Conservation (phyloP, 1,140 invertebrate species). For the Euura saliciscinereae region DNA sequence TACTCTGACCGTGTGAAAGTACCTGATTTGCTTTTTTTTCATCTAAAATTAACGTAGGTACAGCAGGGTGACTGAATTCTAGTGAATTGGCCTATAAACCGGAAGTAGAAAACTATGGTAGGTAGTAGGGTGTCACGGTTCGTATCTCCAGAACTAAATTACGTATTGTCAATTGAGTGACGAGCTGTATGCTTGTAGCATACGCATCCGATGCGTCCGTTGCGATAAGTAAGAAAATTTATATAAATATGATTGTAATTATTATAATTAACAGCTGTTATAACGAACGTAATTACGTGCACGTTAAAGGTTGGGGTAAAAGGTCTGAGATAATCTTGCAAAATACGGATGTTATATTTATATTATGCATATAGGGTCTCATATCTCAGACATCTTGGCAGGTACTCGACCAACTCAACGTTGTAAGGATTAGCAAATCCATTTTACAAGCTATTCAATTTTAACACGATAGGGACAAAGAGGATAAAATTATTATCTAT, state of each 20-base stretch:
- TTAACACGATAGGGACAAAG: background rate
- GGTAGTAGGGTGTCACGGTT: constrained; percentile 41
- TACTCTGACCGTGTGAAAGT: background rate
- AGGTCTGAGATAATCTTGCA: too few species aligned
- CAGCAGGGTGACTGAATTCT: background rate
- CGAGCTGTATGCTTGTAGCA: background rate
- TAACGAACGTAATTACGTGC: too few species aligned
- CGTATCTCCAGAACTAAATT: constrained; percentile 33
- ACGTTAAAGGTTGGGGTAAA: too few species aligned
- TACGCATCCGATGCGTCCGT: background rate
- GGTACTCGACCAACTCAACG: too few species aligned
- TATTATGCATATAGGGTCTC: too few species aligned
- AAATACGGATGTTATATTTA: too few species aligned
- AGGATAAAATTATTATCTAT: background rate
- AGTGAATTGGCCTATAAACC: background rate
- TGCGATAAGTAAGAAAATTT: background rate
- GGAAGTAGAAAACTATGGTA: constrained; percentile 40
- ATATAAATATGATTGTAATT: background rate
- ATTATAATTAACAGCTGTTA: too few species aligned
- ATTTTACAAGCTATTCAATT: constrained; percentile 14
- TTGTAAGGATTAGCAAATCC: constrained; percentile 1
- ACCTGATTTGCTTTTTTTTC: background rate
- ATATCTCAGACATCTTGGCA: too few species aligned
- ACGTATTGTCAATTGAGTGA: constrained; percentile 24
- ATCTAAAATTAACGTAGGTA: background rate